Percentiles rank a stretch among this genome's conserved stretches.
phyloP scores from a whole-genome alignment of 2,797 vertebrate genomes.

The Moxostoma hubbsi region DNA sequence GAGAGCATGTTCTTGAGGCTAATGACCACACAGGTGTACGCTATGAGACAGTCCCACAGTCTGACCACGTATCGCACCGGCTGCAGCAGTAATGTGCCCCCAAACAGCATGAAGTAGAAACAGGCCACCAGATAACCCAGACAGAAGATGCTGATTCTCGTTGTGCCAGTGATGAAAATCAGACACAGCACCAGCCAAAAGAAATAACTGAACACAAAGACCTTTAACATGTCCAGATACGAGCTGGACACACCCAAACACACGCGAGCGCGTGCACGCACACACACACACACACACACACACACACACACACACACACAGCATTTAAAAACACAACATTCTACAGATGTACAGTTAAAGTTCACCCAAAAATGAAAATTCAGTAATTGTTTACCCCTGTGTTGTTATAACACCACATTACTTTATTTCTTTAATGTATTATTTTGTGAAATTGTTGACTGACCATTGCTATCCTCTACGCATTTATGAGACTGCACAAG shows the following conservation, averaged over 20 bases:
- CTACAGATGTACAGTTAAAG: background rate
- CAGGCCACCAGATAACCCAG: slow-evolving; percentile 81
- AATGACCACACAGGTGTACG: slow-evolving; percentile 78
- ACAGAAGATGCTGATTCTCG: slow-evolving; percentile 78
- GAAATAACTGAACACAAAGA: slow-evolving; percentile 80
- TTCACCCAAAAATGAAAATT: too few relatives aligned
- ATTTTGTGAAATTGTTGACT: too few relatives aligned
- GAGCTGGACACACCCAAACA: slow-evolving; percentile 66
- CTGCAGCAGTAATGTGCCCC: slow-evolving; percentile 78
- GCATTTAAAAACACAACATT: background rate
- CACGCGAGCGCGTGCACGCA: slow-evolving; percentile 29
- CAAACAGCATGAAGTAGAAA: slow-evolving; percentile 82
- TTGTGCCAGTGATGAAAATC: slow-evolving; percentile 83
- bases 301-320: slow-evolving; percentile 37
- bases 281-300: background rate
- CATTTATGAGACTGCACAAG: too few relatives aligned
- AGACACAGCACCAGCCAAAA: slow-evolving; percentile 85
- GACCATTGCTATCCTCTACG: too few relatives aligned
- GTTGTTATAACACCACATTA: too few relatives aligned
- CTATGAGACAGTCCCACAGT: slow-evolving; percentile 78
- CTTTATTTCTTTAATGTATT: too few relatives aligned
- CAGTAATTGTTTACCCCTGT: too few relatives aligned
- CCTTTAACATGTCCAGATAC: slow-evolving; percentile 81
- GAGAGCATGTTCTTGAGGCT: slow-evolving; percentile 79
- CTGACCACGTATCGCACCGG: slow-evolving; percentile 74